Percentiles rank a stretch among this genome's conserved stretches.
phyloP scores from a whole-genome alignment of 2,888 invertebrate species.

The Xylota segnis region DNA sequence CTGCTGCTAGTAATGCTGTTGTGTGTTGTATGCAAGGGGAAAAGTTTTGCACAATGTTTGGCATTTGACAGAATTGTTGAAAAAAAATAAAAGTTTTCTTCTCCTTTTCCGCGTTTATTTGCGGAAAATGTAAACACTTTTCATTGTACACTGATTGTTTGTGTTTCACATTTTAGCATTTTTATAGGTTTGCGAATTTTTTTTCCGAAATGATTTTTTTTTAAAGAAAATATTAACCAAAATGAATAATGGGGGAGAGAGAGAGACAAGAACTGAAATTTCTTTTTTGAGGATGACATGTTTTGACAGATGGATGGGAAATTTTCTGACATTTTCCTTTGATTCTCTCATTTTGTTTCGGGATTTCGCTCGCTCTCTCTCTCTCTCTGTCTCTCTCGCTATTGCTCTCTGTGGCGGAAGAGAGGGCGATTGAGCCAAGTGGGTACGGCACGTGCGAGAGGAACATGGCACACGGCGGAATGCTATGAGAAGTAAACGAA shows the following conservation, averaged over 20 bases:
- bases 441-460: constrained; percentile 70
- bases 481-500: constrained; percentile 31
- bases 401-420: constrained; percentile 8
- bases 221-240: constrained; percentile 74
- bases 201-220: constrained; percentile 54
- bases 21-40: constrained; percentile 57
- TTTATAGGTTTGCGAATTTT: constrained; percentile 53
- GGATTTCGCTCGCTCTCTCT: not conserved
- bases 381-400: constrained; percentile 3
- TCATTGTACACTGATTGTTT: constrained; percentile 55
- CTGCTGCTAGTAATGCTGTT: constrained; percentile 44
- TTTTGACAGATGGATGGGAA: constrained; percentile 76
- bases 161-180: constrained; percentile 58
- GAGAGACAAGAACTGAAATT: constrained; percentile 70
- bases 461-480: constrained; percentile 51
- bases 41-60: constrained; percentile 75
- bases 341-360: constrained; percentile 55
- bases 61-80: constrained; percentile 66
- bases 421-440: constrained; percentile 47
- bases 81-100: constrained; percentile 11
- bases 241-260: constrained; percentile 75
- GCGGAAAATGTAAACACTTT: constrained; percentile 45
- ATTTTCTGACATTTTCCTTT: constrained; percentile 69
- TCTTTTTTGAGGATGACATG: constrained; percentile 72
- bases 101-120: constrained; percentile 24